Base-by-base conservation (phyloP, 2,797 vertebrate species). In the Crenichthys baileyi region DNA sequence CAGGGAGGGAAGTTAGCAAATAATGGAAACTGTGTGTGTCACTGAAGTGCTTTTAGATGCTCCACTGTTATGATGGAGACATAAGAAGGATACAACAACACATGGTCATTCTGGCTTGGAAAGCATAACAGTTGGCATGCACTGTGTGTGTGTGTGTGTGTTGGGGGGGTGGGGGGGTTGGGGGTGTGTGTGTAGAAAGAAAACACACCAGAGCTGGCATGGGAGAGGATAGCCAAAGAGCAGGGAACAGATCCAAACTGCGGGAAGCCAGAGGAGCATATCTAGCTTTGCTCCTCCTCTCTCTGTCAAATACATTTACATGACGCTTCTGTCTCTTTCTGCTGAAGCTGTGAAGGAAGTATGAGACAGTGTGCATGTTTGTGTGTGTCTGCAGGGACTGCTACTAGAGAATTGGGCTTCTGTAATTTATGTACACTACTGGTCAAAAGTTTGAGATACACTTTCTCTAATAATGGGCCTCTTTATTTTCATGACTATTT, bases 21-120 rank as follows among this genome's bases (percentile, higher is more conserved):
- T 68, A 46, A 71, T 63, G 58, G 77, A 67, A 75, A 80, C 48
- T 5, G 36, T 11, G 77, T 1, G 29, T 61, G 83, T 83, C 82
- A 79, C 44, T 55, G 70, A 90, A 84, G 84, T 72, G 79, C 75
- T 77, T 78, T 88, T 83, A 85, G 73, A 86, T 70, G 78, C 50
- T 50, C 82, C 65, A 77, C 81, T 91, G 84, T 89, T 77, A 70
- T 84, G 91, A 92, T 86, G 89, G 88, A 93, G 91, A 92, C 87
- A 89, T 93, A 87, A 88, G 88, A 83, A 85, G 88, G 86, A 88
- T 90, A 89, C 80, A 89, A 83, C 86, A 91, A 91, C 93, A 94
- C 93, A 94, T 94, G 92, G 91, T 92, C 92, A 88, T 88, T 75
- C 88, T 93, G 92, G 93, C 91, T 84, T 51, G 76, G 78, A 76